phyloP scores from a whole-genome alignment of 2,797 vertebrate genomes.

The Gallirallus australis region DNA sequence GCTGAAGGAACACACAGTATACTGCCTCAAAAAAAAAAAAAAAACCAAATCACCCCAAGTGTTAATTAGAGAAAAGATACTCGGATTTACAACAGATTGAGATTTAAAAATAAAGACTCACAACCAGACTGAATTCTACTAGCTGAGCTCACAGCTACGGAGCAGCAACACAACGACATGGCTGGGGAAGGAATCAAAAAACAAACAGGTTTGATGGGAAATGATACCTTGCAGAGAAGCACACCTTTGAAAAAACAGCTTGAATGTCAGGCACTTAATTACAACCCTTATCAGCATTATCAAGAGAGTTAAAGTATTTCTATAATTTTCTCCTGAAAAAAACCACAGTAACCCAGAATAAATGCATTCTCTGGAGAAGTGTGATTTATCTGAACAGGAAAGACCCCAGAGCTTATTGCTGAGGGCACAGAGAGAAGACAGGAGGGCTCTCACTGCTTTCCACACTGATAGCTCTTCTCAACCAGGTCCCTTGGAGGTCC shows the following conservation, averaged over 20 bases:
- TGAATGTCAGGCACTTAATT: not conserved
- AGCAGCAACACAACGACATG: not conserved
- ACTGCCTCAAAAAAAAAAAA: not conserved
- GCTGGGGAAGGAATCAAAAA: not conserved
- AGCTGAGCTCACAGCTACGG: not conserved
- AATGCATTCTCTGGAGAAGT: not conserved
- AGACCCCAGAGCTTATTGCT: not conserved
- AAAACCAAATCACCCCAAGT: rapidly evolving
- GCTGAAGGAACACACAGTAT: not conserved
- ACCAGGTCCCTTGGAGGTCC: not conserved
- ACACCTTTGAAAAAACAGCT: not conserved
- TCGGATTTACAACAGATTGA: not conserved
- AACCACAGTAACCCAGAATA: not conserved
- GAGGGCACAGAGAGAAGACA: not conserved
- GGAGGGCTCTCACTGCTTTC: not conserved
- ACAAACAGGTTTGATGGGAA: not conserved
- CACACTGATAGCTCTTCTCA: not conserved
- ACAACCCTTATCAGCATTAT: not conserved
- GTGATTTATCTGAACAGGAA: not conserved
- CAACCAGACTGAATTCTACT: not conserved
- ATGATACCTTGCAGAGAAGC: not conserved
- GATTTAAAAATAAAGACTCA: not conserved
- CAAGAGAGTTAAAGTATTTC: not conserved
- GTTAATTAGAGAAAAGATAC: not conserved
- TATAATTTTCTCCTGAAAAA: not conserved